phyloP scores from a whole-genome alignment of 2,888 invertebrate species.

The Hypomecis punctinalis region DNA sequence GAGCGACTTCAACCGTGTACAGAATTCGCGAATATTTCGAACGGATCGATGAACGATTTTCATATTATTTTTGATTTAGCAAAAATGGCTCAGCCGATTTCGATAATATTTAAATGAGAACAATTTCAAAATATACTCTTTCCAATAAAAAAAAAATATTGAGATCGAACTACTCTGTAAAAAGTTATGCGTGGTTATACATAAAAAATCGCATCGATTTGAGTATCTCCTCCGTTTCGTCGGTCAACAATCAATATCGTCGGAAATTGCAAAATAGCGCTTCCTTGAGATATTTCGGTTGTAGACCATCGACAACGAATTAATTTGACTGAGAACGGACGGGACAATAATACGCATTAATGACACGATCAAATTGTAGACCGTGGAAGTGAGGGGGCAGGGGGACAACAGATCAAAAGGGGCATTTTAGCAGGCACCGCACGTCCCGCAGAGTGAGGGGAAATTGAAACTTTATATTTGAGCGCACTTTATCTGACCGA shows the following conservation, averaged over 20 bases:
- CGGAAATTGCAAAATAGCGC: constrained; percentile 12
- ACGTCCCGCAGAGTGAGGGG: constrained; percentile 65
- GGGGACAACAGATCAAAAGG: constrained; percentile 58
- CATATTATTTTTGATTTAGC: too few relatives aligned
- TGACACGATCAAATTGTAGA: constrained; percentile 43
- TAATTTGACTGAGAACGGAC: constrained; percentile 38
- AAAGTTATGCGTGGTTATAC: too few relatives aligned
- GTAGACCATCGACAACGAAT: constrained; percentile 31
- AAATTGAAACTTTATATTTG: constrained; percentile 84
- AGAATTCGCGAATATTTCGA: too few relatives aligned
- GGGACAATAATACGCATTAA: constrained; percentile 45
- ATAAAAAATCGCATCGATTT: too few relatives aligned
- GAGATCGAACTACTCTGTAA: too few relatives aligned
- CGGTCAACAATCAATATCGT: constrained; percentile 19
- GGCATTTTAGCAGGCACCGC: constrained; percentile 64
- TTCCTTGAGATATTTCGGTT: constrained; percentile 24
- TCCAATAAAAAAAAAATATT: too few relatives aligned
- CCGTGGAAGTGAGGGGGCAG: constrained; percentile 33
- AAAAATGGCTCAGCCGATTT: too few relatives aligned
- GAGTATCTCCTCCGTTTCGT: too few relatives aligned
- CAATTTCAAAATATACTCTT: too few relatives aligned
- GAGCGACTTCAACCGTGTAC: too few relatives aligned
- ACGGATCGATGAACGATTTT: too few relatives aligned
- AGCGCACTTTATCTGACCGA: constrained; percentile 78
- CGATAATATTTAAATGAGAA: too few relatives aligned